phyloP scores from a whole-genome alignment of 2,797 vertebrate genomes.

The Coluber constrictor region DNA sequence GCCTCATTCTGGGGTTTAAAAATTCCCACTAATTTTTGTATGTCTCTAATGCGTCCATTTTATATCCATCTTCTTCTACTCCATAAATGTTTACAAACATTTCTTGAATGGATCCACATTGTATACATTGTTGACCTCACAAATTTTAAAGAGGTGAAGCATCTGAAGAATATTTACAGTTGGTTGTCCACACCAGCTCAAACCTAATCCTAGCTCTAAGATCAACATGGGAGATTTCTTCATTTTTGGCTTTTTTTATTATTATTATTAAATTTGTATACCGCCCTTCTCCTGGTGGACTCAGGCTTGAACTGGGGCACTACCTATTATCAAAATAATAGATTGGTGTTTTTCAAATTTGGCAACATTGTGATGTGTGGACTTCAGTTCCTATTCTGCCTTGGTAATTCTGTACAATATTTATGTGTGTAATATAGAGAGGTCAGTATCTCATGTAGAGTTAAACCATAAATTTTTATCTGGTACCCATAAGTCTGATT shows the following conservation, averaged over 20 bases:
- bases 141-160: not conserved
- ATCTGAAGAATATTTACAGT: not conserved
- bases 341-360: not conserved
- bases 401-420: not conserved
- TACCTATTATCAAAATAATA: not conserved
- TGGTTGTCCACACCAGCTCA: not conserved
- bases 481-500: not conserved
- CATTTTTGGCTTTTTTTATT: too few relatives aligned
- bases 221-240: not conserved
- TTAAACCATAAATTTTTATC: not conserved
- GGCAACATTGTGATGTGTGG: not conserved
- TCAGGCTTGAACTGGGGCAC: not conserved
- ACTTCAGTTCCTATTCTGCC: not conserved
- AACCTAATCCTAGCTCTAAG: not conserved
- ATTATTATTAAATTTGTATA: too few relatives aligned
- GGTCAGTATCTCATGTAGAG: not conserved
- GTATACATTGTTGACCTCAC: not conserved
- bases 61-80: not conserved
- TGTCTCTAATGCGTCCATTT: not conserved
- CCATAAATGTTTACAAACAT: not conserved
- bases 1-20: not conserved
- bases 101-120: not conserved
- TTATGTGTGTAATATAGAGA: not conserved
- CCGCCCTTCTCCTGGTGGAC: too few relatives aligned
- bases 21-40: not conserved